These are phyloP conservation scores for Chrysocyon brachyurus DNA, from an alignment of 2,797 vertebrate species.

Conservation along the genomic window DNA sequence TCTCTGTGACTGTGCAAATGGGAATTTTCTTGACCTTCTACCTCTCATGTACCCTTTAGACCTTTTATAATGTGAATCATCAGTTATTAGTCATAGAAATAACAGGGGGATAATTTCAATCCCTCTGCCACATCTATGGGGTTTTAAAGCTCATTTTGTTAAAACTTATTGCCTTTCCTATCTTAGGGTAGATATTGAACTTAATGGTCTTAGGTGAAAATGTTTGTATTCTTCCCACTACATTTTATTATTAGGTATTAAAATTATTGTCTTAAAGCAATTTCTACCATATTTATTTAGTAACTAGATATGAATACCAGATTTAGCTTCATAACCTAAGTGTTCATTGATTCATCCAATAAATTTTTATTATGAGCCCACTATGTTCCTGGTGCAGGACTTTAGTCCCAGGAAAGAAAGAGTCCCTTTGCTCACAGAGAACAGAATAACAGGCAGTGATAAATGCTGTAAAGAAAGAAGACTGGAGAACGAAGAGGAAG, in stretches of 20 bases:
- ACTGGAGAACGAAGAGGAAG: not conserved
- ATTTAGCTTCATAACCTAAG: not conserved
- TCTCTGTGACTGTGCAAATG: not conserved
- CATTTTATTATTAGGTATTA: conserved; percentile 4
- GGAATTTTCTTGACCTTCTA: not conserved
- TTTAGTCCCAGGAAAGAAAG: not conserved
- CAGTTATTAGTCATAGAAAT: not conserved
- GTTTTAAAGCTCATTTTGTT: not conserved
- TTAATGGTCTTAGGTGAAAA: not conserved
- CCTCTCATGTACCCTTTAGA: accelerated
- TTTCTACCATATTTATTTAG: conserved; percentile 16
- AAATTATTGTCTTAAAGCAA: not conserved
- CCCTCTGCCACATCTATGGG: not conserved
- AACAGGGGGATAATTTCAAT: not conserved
- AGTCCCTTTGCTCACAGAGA: not conserved
- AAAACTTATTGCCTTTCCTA: conserved; percentile 1
- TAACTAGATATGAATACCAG: not conserved
- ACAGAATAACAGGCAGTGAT: not conserved
- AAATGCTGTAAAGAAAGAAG: not conserved
- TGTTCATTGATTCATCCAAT: not conserved
- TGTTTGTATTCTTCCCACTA: not conserved
- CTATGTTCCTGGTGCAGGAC: not conserved
- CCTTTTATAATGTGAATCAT: not conserved
- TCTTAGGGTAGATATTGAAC: not conserved
- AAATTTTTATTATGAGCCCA: not conserved